phyloP scores from a whole-genome alignment of 64 coral and sea anemone genomes.

The Montipora efflorescens region DNA sequence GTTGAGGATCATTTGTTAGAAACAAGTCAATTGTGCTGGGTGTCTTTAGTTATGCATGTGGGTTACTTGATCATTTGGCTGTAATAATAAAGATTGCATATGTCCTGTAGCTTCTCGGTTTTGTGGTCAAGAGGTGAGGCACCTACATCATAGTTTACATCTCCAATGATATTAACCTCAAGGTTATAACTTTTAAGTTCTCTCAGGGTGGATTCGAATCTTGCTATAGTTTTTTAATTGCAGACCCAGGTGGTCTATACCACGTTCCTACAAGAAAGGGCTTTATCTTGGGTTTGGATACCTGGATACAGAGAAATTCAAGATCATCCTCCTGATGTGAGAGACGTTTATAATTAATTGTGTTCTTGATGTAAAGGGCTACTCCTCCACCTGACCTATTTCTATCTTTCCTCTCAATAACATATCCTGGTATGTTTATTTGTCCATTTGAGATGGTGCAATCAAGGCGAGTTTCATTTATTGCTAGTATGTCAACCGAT shows the following conservation, averaged over 20 bases:
- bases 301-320: background rate
- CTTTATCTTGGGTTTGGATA: background rate
- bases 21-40: no score
- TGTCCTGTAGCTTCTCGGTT: background rate
- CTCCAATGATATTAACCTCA: background rate
- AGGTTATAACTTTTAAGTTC: background rate
- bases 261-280: background rate
- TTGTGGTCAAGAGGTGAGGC: slow-evolving; percentile 4
- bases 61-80: no score
- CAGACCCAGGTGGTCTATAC: background rate
- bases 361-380: background rate
- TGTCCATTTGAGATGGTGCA: slow-evolving; percentile 4
- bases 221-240: background rate
- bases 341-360: no score
- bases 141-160: background rate
- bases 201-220: background rate
- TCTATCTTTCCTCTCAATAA: background rate
- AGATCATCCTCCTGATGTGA: no score
- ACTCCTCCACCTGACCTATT: background rate
- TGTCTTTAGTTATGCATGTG: no score
- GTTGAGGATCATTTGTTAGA: no score
- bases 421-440: slow-evolving; percentile 44
- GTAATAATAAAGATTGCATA: no score
- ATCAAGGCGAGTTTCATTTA: slow-evolving; percentile 52
- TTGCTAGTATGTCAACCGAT: background rate